Base-by-base conservation (phyloP, 1,140 invertebrate genomes). In the Rhizoglyphus robini region DNA sequence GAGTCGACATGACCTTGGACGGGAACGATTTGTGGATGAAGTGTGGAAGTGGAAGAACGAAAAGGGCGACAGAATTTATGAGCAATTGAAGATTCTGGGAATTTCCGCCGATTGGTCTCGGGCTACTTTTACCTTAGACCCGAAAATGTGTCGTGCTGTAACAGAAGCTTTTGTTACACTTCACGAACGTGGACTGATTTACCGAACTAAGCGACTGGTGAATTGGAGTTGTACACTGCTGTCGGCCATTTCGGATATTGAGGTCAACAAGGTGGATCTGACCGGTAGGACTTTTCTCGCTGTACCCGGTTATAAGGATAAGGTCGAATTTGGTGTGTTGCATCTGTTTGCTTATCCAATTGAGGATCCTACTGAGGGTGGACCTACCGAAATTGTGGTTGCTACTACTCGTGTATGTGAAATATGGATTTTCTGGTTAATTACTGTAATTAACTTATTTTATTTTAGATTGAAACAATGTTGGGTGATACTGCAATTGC, bases 401-500 rank as follows among this genome's bases (percentile, higher is more conserved):
- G 93, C 95, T 1, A 99, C 96, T 5, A 99, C 96, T 15, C 85
- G 95, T 76, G n/a, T n/a, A n/a, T n/a, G n/a, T n/a, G n/a, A n/a
- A n/a, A n/a, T n/a, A n/a, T n/a, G n/a, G n/a, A n/a, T n/a, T n/a
- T n/a, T n/a, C n/a, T n/a, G n/a, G n/a, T n/a, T n/a, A n/a, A n/a
- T n/a, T n/a, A n/a, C n/a, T n/a, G n/a, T n/a, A n/a, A n/a, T n/a
- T n/a, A n/a, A n/a, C n/a, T n/a, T n/a, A n/a, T n/a, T n/a, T n/a
- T n/a, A n/a, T n/a, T n/a, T n/a, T n/a, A n/a, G n/a, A 84, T 97
- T 32, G 96, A 99, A 81, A 99, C 96, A 0, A 99, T 99, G 94
- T 77, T 99, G 0, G 96, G 94, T 18, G 96, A 99, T 78, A 90
- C 91, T 0, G 96, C 92, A 11, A 86, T 99, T 23, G 95, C 95